Conservation (phyloP, 2,797 vertebrate genomes). For the Enteromius afrohamiltoni region DNA sequence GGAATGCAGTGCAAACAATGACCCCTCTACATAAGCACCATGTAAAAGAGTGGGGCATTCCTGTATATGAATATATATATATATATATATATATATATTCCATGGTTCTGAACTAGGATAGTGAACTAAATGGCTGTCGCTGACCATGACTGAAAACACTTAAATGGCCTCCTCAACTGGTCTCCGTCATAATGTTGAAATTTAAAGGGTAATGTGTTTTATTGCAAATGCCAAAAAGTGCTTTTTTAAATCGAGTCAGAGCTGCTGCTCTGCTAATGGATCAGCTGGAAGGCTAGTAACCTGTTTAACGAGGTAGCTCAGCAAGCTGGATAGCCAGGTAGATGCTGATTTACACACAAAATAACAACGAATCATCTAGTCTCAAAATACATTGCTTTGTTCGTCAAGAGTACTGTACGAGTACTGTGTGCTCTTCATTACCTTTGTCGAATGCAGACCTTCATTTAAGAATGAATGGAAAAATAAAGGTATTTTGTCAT, state of each 20-base stretch:
- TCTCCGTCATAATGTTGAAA: constrained; percentile 32
- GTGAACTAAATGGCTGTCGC: constrained; percentile 48
- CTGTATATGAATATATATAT: constrained; percentile 63
- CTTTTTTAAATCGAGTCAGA: constrained; percentile 15
- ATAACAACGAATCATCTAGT: constrained; percentile 31
- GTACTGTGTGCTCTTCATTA: constrained; percentile 51
- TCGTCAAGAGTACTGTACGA: constrained; percentile 24
- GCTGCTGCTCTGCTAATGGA: neutral
- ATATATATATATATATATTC: constrained; percentile 45
- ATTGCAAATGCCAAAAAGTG: constrained; percentile 46
- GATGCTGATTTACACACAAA: constrained; percentile 46
- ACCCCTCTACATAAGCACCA: constrained; percentile 67
- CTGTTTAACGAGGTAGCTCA: constrained; percentile 59
- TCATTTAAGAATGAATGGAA: constrained; percentile 9
- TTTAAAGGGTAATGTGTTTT: constrained; percentile 19
- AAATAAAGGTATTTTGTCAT: neutral
- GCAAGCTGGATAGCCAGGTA: constrained; percentile 50
- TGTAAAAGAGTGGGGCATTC: constrained; percentile 69
- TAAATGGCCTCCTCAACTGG: constrained; percentile 56
- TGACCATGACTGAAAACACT: constrained; percentile 28
- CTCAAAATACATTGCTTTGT: constrained; percentile 42
- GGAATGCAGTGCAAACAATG: constrained; percentile 80
- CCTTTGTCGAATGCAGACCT: constrained; percentile 28
- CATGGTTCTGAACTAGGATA: constrained; percentile 44
- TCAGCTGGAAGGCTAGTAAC: constrained; percentile 23